Base-by-base conservation (phyloP, 2,797 vertebrate genomes). In the Galaxias olidus region DNA sequence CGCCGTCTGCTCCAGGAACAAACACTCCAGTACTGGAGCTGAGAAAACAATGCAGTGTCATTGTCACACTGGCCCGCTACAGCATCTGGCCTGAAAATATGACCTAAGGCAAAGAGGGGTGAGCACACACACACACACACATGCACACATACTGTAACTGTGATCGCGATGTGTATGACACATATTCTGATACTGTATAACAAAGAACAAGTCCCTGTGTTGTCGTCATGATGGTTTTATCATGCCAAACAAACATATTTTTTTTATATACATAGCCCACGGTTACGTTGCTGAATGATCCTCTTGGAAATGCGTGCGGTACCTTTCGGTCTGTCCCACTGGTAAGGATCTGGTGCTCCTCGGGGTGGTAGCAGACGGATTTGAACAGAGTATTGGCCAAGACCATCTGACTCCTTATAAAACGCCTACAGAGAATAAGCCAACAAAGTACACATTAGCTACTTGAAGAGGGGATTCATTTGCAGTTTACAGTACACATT, bases 361-460 rank as follows among this genome's bases (percentile, higher is more conserved):
- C 94, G 0, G 95, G 93, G 77, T 97, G 93, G 84, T 96, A 98
- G 74, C 95, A 96, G 20, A 95, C 92, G 0, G 90, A 92, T 69
- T 86, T 90, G 81, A 96, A 95, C 60, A 92, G 66, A 0, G 94
- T 95, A 79, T 93, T 94, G 64, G 90, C 87, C 43, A 93, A 87
- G 69, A 98, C 84, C 89, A 92, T 93, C 72, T 95, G 94, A 81
- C 92, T 93, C 78, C 94, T 93, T 48, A 81, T 71, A 48, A 93
- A 95, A 19, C 76, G 87, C 47, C 96, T 98, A 41, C 46, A 74
- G 44, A n/a, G 41, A 72, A 10, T 6, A 30, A 30, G 65, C 4
- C 30, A 1, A 63, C 14, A 71, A 42, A 56, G 4, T 4, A 4
- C 14, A 8, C 1, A 62, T 44, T n/a, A 20, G 17, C 62, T 17